Evolutionary conservation across 2,888 invertebrate species (phyloP).

Genomic region (Myopa testacea): DNA sequence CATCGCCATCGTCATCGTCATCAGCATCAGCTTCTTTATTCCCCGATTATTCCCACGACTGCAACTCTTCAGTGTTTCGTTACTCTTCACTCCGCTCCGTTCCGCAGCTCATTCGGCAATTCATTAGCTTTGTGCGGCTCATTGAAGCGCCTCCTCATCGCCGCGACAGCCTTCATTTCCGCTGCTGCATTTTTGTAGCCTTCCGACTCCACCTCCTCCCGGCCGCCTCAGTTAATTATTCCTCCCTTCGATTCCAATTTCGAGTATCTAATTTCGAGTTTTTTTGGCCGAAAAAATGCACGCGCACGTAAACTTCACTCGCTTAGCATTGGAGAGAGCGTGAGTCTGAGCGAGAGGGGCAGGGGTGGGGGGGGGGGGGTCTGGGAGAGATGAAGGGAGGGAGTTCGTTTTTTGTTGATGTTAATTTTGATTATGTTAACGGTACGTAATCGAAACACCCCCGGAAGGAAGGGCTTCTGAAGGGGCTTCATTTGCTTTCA

Average conservation of each 20-base stretch:
- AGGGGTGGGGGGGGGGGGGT: neutral
- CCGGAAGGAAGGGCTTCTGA: neutral
- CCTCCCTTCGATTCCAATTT: neutral
- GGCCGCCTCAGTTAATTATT: neutral
- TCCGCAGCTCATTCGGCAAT: neutral
- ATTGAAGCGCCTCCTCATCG: neutral
- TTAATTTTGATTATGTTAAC: constrained; percentile 3
- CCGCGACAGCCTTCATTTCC: neutral
- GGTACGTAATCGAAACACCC: neutral
- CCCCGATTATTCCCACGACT: too few species aligned
- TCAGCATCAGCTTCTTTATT: neutral
- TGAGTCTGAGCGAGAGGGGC: too few species aligned
- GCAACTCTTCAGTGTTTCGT: too few species aligned
- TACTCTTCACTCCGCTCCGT: too few species aligned
- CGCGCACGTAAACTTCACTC: neutral
- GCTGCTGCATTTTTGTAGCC: neutral
- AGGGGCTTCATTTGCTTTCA: neutral
- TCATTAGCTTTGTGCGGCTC: neutral
- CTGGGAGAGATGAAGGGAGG: neutral
- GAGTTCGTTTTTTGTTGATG: neutral
- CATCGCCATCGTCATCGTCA: too few species aligned
- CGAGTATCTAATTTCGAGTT: constrained; percentile 6
- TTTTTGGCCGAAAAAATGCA: neutral
- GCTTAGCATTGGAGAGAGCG: neutral
- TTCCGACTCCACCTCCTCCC: neutral